Percentiles rank a stretch among this genome's conserved stretches.
phyloP scores from a whole-genome alignment of 1,140 invertebrate genomes.

The Trachymyrmex cornetzi region DNA sequence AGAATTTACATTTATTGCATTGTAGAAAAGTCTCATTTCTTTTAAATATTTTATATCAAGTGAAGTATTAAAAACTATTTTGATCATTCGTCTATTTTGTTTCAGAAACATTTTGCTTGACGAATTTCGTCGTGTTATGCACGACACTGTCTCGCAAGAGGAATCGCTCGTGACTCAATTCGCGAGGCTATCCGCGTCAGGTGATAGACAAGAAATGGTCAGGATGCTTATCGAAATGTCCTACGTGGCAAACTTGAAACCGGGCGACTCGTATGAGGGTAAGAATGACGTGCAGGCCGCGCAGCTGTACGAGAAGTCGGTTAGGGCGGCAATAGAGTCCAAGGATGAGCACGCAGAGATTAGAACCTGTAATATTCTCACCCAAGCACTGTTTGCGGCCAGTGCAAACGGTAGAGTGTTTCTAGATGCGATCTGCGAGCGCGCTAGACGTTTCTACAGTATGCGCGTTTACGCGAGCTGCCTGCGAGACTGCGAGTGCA shows the following conservation, averaged over 20 bases:
- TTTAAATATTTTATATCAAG: background rate
- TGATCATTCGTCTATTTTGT: slow-evolving; percentile 1
- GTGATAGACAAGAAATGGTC: slow-evolving; percentile 80
- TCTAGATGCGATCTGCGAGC: slow-evolving; percentile 75
- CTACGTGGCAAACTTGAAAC: slow-evolving; percentile 65
- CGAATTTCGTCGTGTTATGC: slow-evolving; percentile 53
- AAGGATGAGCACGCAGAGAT: slow-evolving; percentile 30
- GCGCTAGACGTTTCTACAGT: slow-evolving; percentile 73
- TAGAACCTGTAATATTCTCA: slow-evolving; percentile 68
- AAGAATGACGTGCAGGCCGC: slow-evolving; percentile 79
- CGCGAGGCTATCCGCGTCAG: slow-evolving; percentile 69
- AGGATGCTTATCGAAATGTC: slow-evolving; percentile 76
- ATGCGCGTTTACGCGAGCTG: slow-evolving; percentile 73
- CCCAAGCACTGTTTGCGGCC: slow-evolving; percentile 78
- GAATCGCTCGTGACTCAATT: slow-evolving; percentile 72
- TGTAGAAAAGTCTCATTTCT: background rate
- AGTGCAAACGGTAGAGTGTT: slow-evolving; percentile 68
- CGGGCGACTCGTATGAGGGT: slow-evolving; percentile 70
- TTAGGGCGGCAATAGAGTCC: background rate
- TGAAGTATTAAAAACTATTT: background rate
- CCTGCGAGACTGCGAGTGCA: slow-evolving; percentile 77
- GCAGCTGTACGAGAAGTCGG: slow-evolving; percentile 65
- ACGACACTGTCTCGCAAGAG: slow-evolving; percentile 33
- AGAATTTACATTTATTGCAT: background rate
- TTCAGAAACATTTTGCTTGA: slow-evolving; percentile 53